A percentile compares a stretch with the other conserved stretches of the same genome.
Evolutionary conservation across 2,113 vertebrate genomes (phyloP).

Genomic region (Scomber scombrus): DNA sequence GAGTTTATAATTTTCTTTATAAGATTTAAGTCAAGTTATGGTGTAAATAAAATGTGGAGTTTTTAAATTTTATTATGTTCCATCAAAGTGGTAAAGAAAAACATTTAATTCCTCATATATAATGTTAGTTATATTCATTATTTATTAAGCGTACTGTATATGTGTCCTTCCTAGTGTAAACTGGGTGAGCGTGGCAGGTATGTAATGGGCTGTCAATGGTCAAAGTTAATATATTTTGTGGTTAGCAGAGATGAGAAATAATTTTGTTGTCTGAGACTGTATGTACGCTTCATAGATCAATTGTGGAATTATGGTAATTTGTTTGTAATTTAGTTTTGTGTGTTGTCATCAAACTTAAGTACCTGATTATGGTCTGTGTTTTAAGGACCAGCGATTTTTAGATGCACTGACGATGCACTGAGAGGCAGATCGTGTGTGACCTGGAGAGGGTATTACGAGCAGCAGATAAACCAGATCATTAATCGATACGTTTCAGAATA

Average conservation of each 20-base stretch:
- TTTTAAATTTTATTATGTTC: constrained; percentile 37
- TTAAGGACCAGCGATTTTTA: not conserved
- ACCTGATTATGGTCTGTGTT: constrained; percentile 44
- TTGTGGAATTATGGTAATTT: constrained; percentile 27
- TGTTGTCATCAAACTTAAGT: constrained; percentile 15
- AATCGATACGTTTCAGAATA: constrained; percentile 3
- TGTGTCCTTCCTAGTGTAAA: constrained; percentile 40
- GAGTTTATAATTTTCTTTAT: constrained; percentile 29
- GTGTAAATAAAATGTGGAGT: constrained; percentile 52
- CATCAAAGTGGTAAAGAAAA: constrained; percentile 31
- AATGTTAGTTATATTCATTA: constrained; percentile 6
- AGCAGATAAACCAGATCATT: constrained; percentile 20
- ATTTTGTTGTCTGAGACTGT: constrained; percentile 18
- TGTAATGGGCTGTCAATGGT: constrained; percentile 9
- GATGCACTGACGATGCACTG: constrained; percentile 18
- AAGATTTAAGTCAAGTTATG: constrained; percentile 9
- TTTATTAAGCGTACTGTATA: constrained; percentile 47
- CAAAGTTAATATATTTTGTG: constrained; percentile 40
- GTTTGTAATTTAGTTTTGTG: constrained; percentile 28
- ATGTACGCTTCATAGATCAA: constrained; percentile 23
- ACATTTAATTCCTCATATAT: not conserved
- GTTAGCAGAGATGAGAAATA: constrained; percentile 15
- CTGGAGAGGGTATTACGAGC: not conserved
- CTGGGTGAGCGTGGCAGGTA: constrained; percentile 9
- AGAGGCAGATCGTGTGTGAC: constrained; percentile 2